A percentile compares a stretch with the other conserved stretches of the same genome.
Evolutionary conservation across 2,888 invertebrate species (phyloP).

Genomic region (Imbricaverruca yamaguchii): DNA sequence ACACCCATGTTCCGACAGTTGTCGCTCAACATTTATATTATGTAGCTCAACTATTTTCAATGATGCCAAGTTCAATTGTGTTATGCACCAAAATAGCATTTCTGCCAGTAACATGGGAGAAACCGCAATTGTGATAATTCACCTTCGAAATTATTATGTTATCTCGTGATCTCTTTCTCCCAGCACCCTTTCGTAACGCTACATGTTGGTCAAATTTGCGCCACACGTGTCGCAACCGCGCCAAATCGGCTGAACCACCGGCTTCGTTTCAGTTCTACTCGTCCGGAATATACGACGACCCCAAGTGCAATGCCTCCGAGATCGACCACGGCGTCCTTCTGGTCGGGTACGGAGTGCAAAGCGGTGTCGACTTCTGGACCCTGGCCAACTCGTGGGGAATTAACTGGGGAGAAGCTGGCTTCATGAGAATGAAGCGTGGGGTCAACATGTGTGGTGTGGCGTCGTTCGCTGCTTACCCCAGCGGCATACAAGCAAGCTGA

Average conservation of each 20-base stretch:
- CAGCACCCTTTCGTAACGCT: neutral
- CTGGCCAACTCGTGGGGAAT: constrained; percentile 14
- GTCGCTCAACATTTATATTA: too few species aligned
- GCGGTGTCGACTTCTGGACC: neutral
- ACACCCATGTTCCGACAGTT: too few species aligned
- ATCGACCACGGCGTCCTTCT: neutral
- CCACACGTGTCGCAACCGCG: neutral
- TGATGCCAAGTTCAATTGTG: too few species aligned
- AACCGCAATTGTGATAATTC: too few species aligned
- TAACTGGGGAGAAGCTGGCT: neutral
- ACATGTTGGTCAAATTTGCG: neutral
- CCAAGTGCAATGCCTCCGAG: neutral
- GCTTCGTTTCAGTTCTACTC: constrained; percentile 2
- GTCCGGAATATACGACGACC: neutral
- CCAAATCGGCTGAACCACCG: neutral
- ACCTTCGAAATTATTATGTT: too few species aligned
- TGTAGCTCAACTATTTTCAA: too few species aligned
- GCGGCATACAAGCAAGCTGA: neutral
- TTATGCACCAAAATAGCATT: too few species aligned
- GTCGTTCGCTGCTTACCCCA: neutral
- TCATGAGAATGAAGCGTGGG: neutral
- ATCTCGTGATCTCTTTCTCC: neutral
- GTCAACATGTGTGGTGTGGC: constrained; percentile 2
- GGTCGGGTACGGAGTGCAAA: neutral
- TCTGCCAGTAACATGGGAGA: too few species aligned